Conservation (phyloP, 2,888 invertebrate genomes). For the Siphlonurus alternatus region DNA sequence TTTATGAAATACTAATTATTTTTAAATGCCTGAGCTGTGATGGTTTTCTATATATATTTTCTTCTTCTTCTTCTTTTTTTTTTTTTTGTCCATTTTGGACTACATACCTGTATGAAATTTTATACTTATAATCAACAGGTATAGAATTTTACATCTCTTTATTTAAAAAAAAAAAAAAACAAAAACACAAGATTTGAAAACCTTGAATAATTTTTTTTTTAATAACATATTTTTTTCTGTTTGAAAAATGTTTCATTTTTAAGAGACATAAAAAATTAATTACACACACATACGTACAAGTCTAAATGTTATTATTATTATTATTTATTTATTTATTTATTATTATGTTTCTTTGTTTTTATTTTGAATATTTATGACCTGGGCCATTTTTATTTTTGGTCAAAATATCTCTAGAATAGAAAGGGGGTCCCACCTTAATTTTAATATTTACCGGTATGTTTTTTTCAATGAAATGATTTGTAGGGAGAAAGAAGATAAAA, state of each 20-base stretch:
- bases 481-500: neutral
- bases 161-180: too few species aligned
- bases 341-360: too few species aligned
- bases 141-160: conserved; percentile 1
- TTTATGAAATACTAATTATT: neutral
- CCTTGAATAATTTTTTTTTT: too few species aligned
- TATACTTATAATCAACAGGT: neutral
- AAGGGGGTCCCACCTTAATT: neutral
- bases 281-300: neutral
- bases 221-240: too few species aligned
- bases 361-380: neutral
- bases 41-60: too few species aligned
- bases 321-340: too few species aligned
- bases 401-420: neutral
- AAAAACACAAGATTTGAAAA: too few species aligned
- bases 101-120: neutral
- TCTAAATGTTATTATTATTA: too few species aligned
- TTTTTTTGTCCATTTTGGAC: conserved; percentile 2
- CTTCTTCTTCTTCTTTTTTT: neutral
- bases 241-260: neutral
- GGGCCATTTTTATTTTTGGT: neutral
- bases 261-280: neutral
- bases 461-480: neutral
- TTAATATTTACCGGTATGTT: neutral
- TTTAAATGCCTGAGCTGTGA: neutral